A percentile compares a stretch with the other conserved stretches of the same genome.
phyloP scores from a whole-genome alignment of 2,113 vertebrate species.

The Antechinus stuartii region DNA sequence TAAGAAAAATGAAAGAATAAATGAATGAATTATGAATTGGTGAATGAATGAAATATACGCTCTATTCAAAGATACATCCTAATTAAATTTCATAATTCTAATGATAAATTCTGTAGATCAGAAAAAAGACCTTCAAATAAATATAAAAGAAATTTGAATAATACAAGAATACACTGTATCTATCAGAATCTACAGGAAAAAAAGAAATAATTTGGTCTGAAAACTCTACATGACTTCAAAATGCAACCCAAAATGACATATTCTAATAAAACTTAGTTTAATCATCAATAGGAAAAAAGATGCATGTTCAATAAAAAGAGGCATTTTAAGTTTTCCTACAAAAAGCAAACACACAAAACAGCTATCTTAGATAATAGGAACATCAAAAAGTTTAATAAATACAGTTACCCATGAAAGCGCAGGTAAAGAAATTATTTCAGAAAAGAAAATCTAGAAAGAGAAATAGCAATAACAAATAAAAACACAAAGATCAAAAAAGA shows the following conservation, averaged over 20 bases:
- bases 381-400: not conserved
- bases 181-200: not conserved
- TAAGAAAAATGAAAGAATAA: not conserved
- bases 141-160: not conserved
- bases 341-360: not conserved
- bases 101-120: not conserved
- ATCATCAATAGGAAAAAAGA: not conserved
- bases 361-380: not conserved
- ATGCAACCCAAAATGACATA: not conserved
- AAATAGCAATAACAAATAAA: not conserved
- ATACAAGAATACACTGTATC: not conserved
- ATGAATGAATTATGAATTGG: not conserved
- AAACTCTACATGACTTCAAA: not conserved
- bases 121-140: not conserved
- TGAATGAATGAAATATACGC: not conserved
- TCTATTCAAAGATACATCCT: not conserved
- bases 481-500: not conserved
- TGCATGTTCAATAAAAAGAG: not conserved
- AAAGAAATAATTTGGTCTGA: not conserved
- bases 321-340: not conserved
- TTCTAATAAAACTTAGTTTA: not conserved
- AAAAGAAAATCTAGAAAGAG: not conserved
- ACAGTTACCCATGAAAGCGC: not conserved
- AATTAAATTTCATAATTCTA: not conserved
- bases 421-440: not conserved